Evolutionary conservation across 2,888 invertebrate genomes (phyloP), one percentile per base, ranked within the genome.

Genomic region (Tupiocoris notatus): DNA sequence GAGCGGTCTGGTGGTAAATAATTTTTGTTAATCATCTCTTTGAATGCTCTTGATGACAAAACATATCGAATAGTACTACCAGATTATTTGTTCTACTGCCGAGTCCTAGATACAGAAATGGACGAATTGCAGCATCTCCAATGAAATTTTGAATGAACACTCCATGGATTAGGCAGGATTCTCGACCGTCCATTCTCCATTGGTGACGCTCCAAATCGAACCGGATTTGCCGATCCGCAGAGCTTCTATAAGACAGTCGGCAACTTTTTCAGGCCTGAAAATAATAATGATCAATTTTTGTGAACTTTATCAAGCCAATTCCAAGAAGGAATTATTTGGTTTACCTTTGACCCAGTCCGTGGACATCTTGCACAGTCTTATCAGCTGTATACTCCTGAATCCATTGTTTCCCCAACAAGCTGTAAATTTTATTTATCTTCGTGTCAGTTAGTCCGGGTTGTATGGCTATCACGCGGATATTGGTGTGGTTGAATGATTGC

Each of bases 161-260:
- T n/a, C n/a, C n/a, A n/a, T n/a, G n/a, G n/a, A n/a, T n/a, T n/a
- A n/a, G n/a, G n/a, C n/a, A n/a, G 39, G 39, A 39, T 39, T 12
- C 39, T 39, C 39, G 12, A 39, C 39, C 39, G 39, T 24, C 70
- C 70, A 70, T 24, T 17, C 2, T 22, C 70, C 70, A 58, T 24
- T 59, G 1, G n/a, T 23, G 18, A 70, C 70, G 0, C 23, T 59
- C 70, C 70, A 70, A 3, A 70, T 24, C 1, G 70, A 70, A 20
- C 70, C 70, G 7, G 70, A 59, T 24, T 25, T 24, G n/a, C 59
- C 70, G 3, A 22, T 24, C 59, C 25, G 17, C 23, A 70, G 18
- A 1, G 54, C 59, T 3, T 70, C 59, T 12, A 70, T 59, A 22
- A 70, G 16, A 12, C 70, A 70, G 18, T 70, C 70, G 18, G 70